Conservation (phyloP, 2,797 vertebrate genomes). For the Lycodopsis pacificus region DNA sequence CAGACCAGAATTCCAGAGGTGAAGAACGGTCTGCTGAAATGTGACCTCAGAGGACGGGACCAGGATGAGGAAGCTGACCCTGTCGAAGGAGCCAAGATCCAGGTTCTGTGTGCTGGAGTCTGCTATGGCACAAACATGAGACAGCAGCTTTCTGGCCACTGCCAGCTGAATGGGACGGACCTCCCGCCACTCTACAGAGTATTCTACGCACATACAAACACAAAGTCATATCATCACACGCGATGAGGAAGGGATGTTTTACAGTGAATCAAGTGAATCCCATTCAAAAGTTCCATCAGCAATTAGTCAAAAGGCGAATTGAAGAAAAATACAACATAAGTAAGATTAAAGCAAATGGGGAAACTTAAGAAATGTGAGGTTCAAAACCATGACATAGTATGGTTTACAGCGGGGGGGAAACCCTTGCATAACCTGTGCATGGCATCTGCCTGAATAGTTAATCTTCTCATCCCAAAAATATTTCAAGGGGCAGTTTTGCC, state of each 20-base stretch:
- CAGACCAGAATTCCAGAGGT: constrained; percentile 94
- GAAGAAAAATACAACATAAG: background rate
- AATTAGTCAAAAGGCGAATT: background rate
- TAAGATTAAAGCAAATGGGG: background rate
- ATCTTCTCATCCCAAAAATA: background rate
- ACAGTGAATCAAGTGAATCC: background rate
- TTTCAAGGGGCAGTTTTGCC: background rate
- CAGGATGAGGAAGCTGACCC: constrained; percentile 96
- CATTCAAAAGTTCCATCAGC: background rate
- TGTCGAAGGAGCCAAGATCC: constrained; percentile 96
- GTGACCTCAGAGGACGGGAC: constrained; percentile 96
- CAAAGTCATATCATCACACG: background rate
- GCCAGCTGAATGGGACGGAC: constrained; percentile 94
- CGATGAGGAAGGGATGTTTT: background rate
- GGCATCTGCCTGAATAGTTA: no score
- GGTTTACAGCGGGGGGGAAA: constrained; percentile 4
- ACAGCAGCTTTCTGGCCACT: constrained; percentile 95
- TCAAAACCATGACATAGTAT: background rate
- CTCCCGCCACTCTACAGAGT: constrained; percentile 84
- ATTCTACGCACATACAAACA: constrained; percentile 82
- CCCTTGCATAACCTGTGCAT: background rate
- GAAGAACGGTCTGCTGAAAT: constrained; percentile 94
- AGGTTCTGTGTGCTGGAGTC: constrained; percentile 98
- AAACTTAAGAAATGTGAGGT: background rate
- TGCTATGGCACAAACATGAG: constrained; percentile 96